These are phyloP conservation scores for Hydropotes inermis DNA, from an alignment of 2,113 vertebrate genomes.

Conservation along the genomic window DNA sequence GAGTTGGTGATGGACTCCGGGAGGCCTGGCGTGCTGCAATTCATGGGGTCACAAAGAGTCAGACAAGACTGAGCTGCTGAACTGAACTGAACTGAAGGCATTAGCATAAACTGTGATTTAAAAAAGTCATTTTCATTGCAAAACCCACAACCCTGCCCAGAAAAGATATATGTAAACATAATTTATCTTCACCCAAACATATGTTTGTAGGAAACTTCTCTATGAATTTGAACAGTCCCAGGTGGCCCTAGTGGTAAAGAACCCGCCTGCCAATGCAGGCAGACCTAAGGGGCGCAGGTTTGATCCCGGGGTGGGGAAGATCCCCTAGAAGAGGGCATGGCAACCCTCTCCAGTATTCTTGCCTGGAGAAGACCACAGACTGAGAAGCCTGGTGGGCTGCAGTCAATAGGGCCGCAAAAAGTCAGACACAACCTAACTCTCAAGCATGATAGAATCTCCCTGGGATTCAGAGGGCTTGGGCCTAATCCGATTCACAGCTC, in stretches of 20 bases:
- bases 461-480: not conserved
- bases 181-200: not conserved
- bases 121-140: not conserved
- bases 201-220: not conserved
- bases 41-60: no score
- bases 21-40: no score
- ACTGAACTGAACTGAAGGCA: not conserved
- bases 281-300: not conserved
- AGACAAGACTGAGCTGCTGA: no score
- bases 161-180: not conserved
- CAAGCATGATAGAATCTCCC: accelerated
- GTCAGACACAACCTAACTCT: not conserved
- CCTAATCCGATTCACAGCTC: accelerated
- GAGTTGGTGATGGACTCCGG: no score
- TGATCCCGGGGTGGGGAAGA: not conserved
- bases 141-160: not conserved
- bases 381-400: not conserved
- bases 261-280: not conserved
- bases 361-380: not conserved
- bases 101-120: not conserved
- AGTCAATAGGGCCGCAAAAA: not conserved
- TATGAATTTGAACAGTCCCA: not conserved
- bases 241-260: not conserved
- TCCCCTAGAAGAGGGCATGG: not conserved
- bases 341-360: not conserved